Conservation (phyloP, 2,888 invertebrate genomes). For the Idaea biselata region DNA sequence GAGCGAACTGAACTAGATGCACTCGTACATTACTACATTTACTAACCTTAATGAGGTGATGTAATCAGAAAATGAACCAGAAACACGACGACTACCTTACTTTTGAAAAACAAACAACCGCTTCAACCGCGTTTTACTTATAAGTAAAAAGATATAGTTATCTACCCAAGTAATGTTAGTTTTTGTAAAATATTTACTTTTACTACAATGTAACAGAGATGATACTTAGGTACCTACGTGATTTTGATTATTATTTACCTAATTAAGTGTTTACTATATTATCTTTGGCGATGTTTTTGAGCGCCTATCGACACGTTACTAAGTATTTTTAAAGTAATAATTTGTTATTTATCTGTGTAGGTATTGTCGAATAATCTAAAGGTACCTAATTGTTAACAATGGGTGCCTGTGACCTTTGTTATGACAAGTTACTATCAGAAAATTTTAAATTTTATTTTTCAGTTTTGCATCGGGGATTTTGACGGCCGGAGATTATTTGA, state of each 20-base stretch:
- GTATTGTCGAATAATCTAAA: not conserved
- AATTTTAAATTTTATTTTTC: too few relatives aligned
- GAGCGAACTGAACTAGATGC: not conserved
- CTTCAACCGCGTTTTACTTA: not conserved
- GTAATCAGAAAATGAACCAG: not conserved
- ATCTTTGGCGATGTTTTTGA: not conserved
- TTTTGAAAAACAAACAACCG: not conserved
- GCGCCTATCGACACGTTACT: not conserved
- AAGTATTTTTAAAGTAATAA: not conserved
- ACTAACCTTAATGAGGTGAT: not conserved
- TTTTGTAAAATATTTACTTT: not conserved
- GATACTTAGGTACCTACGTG: not conserved
- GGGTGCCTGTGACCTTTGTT: not conserved
- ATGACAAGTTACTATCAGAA: too few relatives aligned
- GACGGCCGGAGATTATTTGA: too few relatives aligned
- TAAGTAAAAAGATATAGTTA: not conserved
- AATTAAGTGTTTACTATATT: not conserved
- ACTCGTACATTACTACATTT: too few relatives aligned
- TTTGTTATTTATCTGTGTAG: not conserved
- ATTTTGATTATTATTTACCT: not conserved
- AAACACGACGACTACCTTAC: not conserved
- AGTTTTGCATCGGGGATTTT: too few relatives aligned
- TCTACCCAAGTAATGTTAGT: not conserved
- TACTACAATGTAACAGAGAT: not conserved
- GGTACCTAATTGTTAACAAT: not conserved